Base-by-base conservation (phyloP, 1,140 invertebrate genomes). In the Bombus turneri region DNA sequence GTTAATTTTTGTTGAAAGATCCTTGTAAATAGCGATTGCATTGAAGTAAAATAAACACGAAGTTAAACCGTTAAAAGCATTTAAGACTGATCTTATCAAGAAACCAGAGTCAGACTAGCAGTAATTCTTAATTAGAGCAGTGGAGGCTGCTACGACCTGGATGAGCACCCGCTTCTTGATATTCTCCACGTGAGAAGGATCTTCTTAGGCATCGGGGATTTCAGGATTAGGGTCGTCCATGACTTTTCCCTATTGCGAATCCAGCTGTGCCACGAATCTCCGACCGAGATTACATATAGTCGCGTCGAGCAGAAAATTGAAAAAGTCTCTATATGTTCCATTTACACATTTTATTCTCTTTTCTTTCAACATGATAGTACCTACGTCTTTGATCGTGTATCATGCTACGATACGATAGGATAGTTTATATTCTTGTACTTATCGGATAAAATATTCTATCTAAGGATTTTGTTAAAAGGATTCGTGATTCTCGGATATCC, bases 171-270 rank as follows among this genome's bases (percentile, higher is more conserved):
- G 81, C n/a, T 77, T 79, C 81, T 87, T 90, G 74, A 88, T 90
- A 83, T 85, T 83, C 80, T 74, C 77, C 80, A 81, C 72, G 72
- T 68, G 80, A 79, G 83, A 81, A 86, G 75, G 72, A 81, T 75
- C 79, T 83, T 62, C 79, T 85, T 87, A 78, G 82, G 81, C 72
- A 83, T 34, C 77, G 53, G 72, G 84, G 87, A 91, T 91, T 86
- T 85, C 66, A 64, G 90, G 88, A 91, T 91, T 90, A 90, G 75
- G 86, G 83, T 91, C 88, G 83, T 66, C 66, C 77, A 18, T 73
- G 69, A 81, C 57, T 74, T 81, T 66, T 59, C 76, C 64, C 47
- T 41, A 12, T 43, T 81, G 74, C 57, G 86, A 31, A 81, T 85
- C 76, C 68, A 72, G 39, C 79, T 87, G 83, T 31, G 83, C 81